Evolutionary conservation across 2,797 vertebrate species (phyloP), one percentile per base, ranked within the genome.

Genomic region (Hapalemur alaotrensis): DNA sequence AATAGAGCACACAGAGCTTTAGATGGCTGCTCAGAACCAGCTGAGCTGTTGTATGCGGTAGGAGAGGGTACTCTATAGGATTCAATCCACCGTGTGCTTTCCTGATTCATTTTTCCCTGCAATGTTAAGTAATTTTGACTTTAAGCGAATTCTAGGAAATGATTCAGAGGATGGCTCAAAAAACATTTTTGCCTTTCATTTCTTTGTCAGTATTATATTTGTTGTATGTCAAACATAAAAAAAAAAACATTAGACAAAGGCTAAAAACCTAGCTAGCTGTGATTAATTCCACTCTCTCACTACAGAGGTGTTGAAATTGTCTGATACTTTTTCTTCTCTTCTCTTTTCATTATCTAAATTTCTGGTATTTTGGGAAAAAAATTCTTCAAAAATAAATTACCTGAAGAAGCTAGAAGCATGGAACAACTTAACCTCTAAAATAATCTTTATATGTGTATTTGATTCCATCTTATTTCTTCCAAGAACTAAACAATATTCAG

Each of bases 91-190:
- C 13, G 63, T 61, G 79, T 86, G 4, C n/a, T 13, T 92, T 95
- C 73, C 75, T 22, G 78, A 73, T 95, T 96, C 48, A 61, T 41
- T 30, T 89, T 32, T 46, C 14, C 8, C 2, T 96, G 38, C 48
- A 93, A 20, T 70, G 43, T 13, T 93, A 97, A 95, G 15, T 52
- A 89, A 85, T 95, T 97, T 98, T 52, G 96, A 93, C 50, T 93
- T 84, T 61, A 81, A 67, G 48, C 32, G 52, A 83, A 79, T 52
- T 67, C 0, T 54, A 82, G 75, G 79, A 97, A 97, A 97, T 89
- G 52, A 92, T 25, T 91, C 54, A 54, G 52, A 76, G 50, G 15
- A 57, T 82, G 79, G 32, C 38, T 38, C 4, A 81, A 0, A 78
- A 35, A 38, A 91, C 79, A 14, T 48, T 43, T 84, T 93, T 96